Evolutionary conservation across 2,113 vertebrate genomes (phyloP).

Genomic region (Percina caprodes): DNA sequence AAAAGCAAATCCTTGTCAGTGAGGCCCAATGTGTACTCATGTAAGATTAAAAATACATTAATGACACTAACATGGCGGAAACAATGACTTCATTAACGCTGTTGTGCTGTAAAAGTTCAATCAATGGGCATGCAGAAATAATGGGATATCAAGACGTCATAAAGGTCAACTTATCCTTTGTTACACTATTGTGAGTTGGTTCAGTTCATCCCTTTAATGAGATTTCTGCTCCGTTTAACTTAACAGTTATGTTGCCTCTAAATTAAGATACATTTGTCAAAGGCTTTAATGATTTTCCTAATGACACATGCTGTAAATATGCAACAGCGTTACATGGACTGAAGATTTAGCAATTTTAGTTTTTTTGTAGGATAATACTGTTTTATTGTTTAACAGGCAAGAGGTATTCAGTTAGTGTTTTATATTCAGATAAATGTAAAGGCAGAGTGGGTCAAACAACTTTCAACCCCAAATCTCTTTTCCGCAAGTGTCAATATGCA

Average conservation of each 20-base stretch:
- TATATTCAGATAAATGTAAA: neutral
- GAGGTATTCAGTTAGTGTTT: neutral
- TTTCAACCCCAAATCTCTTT: neutral
- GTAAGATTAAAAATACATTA: conserved; percentile 53
- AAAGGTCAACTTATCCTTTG: conserved; percentile 69
- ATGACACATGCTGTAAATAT: conserved; percentile 32
- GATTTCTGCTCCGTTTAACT: conserved; percentile 76
- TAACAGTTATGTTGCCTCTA: conserved; percentile 42
- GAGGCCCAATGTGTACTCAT: conserved; percentile 12
- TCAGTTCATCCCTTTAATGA: conserved; percentile 62
- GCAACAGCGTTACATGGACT: neutral
- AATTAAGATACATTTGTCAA: conserved; percentile 47
- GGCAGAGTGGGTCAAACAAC: neutral
- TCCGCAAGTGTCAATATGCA: neutral
- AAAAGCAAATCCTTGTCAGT: conserved; percentile 22
- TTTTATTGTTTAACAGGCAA: neutral
- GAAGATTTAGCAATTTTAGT: neutral
- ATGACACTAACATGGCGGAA: conserved; percentile 41
- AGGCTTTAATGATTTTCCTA: conserved; percentile 37
- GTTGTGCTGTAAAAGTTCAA: conserved; percentile 50
- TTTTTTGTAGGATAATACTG: neutral
- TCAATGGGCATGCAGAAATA: conserved; percentile 7
- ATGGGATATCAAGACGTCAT: conserved; percentile 39
- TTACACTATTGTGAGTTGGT: conserved; percentile 57
- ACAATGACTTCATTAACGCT: conserved; percentile 58